Evolutionary conservation across 2,797 vertebrate species (phyloP).

Genomic region (Prionace glauca): DNA sequence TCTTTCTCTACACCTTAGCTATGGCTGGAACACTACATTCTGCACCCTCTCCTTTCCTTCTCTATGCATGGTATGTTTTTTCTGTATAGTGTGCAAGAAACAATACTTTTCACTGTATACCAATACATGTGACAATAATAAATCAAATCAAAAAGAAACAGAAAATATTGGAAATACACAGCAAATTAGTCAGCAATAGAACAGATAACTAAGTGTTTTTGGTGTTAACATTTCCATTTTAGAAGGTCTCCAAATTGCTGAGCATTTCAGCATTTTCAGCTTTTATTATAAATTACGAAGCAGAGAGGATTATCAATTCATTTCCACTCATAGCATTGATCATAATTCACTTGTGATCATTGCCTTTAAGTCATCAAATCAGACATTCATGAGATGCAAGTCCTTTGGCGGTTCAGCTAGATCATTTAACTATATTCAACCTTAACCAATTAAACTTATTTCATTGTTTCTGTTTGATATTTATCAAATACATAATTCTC

Average conservation of each 20-base stretch:
- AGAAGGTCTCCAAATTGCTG: background rate
- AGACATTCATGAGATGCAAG: background rate
- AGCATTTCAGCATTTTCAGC: background rate
- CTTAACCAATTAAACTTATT: background rate
- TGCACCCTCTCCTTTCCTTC: too few relatives aligned
- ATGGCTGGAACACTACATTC: too few relatives aligned
- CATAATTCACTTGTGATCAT: background rate
- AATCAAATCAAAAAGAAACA: background rate
- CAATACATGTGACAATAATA: too few relatives aligned
- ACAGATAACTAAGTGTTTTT: background rate
- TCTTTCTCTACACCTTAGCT: too few relatives aligned
- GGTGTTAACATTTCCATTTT: background rate
- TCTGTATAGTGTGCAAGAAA: too few relatives aligned
- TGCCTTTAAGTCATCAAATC: background rate
- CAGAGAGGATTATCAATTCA: background rate
- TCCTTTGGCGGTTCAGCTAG: background rate
- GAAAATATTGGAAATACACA: conserved; percentile 17
- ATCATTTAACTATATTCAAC: too few relatives aligned
- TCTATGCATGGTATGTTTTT: too few relatives aligned
- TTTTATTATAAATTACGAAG: background rate
- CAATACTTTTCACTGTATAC: too few relatives aligned
- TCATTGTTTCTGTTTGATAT: background rate
- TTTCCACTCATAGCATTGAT: background rate
- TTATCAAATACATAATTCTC: too few relatives aligned
- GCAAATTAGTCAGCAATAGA: background rate